Conservation (phyloP, 2,888 invertebrate genomes). For the Tubulanus polymorphus region DNA sequence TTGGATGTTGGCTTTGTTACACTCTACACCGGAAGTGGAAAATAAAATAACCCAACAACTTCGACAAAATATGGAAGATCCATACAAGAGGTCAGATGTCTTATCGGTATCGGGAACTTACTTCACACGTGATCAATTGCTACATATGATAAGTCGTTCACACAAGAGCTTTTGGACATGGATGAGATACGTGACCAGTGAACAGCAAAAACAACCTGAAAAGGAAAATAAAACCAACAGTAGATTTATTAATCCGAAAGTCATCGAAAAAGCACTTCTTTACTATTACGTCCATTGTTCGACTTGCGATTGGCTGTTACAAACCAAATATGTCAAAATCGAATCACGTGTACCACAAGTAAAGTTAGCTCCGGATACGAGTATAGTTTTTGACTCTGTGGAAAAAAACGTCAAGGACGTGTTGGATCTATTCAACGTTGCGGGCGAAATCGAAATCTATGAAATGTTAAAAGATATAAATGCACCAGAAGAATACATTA, state of each 20-base stretch:
- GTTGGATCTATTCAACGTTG: neutral
- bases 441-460: constrained; percentile 1
- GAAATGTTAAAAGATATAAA: neutral
- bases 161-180: neutral
- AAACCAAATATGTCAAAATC: neutral
- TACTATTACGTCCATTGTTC: constrained; percentile 2
- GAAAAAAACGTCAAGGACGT: constrained; percentile 1
- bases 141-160: neutral
- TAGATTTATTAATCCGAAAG: neutral
- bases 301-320: neutral
- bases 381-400: neutral
- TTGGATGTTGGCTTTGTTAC: constrained; percentile 1
- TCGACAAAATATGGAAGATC: constrained; percentile 1
- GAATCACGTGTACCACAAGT: neutral
- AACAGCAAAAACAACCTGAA: neutral
- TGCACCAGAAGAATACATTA: constrained; percentile 2
- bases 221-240: neutral
- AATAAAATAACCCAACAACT: neutral
- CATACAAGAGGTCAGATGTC: neutral
- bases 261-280: neutral
- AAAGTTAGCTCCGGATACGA: neutral
- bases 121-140: neutral
- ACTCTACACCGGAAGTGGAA: neutral
- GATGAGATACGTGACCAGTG: neutral
- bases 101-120: neutral